Evolutionary conservation across 2,797 vertebrate genomes (phyloP).

Genomic region (Lagocephalus sceleratus): DNA sequence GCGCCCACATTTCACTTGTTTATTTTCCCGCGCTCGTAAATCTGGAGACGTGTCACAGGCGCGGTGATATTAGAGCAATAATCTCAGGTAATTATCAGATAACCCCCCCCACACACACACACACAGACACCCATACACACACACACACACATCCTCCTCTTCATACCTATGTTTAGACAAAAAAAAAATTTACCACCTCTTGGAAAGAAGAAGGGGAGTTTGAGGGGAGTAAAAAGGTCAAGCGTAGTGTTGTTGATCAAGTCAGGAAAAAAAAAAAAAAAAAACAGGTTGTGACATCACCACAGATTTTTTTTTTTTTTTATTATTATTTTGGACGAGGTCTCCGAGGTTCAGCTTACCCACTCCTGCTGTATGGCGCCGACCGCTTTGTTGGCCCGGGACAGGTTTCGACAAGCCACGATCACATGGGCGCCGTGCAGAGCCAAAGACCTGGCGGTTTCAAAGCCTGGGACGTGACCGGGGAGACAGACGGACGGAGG

Average conservation of each 20-base stretch:
- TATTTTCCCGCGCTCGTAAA: conserved; percentile 97
- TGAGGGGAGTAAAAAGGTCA: too few species aligned
- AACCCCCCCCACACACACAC: conserved; percentile 65
- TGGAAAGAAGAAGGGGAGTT: too few species aligned
- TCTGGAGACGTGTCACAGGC: conserved; percentile 92
- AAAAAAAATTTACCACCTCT: too few species aligned
- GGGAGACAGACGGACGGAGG: conserved; percentile 5
- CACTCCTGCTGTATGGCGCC: conserved; percentile 86
- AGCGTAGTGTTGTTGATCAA: too few species aligned
- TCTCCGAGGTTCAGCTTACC: conserved; percentile 83
- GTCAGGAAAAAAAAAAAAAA: too few species aligned
- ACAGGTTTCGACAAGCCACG: conserved; percentile 87
- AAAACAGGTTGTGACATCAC: too few species aligned
- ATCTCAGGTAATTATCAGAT: conserved; percentile 99
- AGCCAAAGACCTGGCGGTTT: conserved; percentile 92
- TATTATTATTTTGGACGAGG: too few species aligned
- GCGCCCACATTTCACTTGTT: conserved; percentile 99
- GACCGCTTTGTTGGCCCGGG: conserved; percentile 81
- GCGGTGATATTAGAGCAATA: conserved; percentile 98
- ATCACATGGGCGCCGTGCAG: conserved; percentile 92
- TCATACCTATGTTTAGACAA: neutral
- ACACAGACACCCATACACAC: conserved; percentile 10
- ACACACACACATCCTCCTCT: conserved; percentile 6
- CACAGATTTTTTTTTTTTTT: too few species aligned
- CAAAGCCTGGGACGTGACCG: conserved; percentile 82